Base-by-base conservation (phyloP, 2,888 invertebrate genomes). In the Eretmocerus hayati region DNA sequence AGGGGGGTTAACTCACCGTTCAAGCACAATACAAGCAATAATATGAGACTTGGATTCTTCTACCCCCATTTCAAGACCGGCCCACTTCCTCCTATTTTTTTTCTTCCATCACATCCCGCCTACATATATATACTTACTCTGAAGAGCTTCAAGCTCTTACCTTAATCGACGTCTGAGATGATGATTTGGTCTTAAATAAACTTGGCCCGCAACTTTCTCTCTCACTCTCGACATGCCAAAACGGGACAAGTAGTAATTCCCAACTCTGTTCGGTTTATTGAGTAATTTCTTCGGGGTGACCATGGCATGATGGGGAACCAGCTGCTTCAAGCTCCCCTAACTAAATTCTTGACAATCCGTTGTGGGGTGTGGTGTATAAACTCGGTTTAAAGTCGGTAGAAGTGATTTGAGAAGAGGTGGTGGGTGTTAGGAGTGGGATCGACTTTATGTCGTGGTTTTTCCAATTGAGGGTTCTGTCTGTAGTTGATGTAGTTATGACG, bases 151-250 rank as follows among this genome's bases (percentile, higher is more conserved):
- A 4, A 30, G 58, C 62, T 62, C 61, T 65, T 64, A 63, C 64
- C 66, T 70, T 69, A 71, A 71, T 69, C 69, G 67, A 69, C 62
- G 40, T 6, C 30, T 18, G 20, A 41, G 39, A 45, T 48, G 48
- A 69, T 64, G 68, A 71, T 69, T 70, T 68, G 63, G 65, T 65
- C 69, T 70, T 71, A 71, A 71, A 70, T 71, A 71, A 71, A 71
- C 69, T 67, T 68, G 64, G 64, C 22, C 65, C 62, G 63, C 62
- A 6, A 26, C 26, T 26, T 11, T 26, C 26, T 26, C 26, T 26
- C 26, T 26, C 26, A 9, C 26, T 26, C 1, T 26, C 26, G 26
- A 6, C 26, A 11, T 6, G 26, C 11, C 26, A 11, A 9, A 26
- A 26, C 26, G 6, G 26, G 26, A 26, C 26, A 26, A 26, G 26